Evolutionary conservation across 1,140 invertebrate species (phyloP), one percentile per base, ranked within the genome.

Genomic region (Nixonia krombeini): DNA sequence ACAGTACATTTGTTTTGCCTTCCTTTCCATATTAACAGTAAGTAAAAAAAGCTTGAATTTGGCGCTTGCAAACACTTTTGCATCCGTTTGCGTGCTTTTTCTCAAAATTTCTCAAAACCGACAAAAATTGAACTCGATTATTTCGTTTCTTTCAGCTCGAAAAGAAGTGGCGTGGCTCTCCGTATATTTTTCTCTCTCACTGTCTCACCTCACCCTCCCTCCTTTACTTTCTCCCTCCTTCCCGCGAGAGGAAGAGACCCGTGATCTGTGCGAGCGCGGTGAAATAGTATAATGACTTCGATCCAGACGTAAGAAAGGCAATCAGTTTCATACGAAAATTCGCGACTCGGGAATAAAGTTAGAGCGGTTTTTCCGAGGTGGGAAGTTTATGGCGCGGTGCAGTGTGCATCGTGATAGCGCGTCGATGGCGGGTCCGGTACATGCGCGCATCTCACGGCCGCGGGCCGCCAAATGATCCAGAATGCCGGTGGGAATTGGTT

Each of bases 391-490:
- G 47, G 64, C 64, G 65, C 38, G 42, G 53, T 63, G 68, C 63
- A 64, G 67, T 55, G 55, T 67, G 59, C 66, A 78, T 75, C 67
- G 71, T 58, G 78, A 79, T 80, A 75, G 72, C 61, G 67, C 49
- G 37, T 70, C 62, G 75, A 74, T 70, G 53, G 53, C 41, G 29
- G 8, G n/a, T 25, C 45, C 55, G 66, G 74, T 74, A 67, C 73
- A 77, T 74, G 78, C 75, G 76, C 74, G 73, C 75, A 73, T 81
- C 77, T 78, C 72, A 75, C 78, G 72, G 80, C 81, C 80, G 80
- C 81, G 79, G 78, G 77, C 78, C 80, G 74, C 74, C 81, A 84
- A 85, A 85, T 83, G 83, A 84, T 85, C 79, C 83, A 83, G 81
- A 84, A 84, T 81, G 80, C 83, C 82, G 61, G 70, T 75, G 82